These are phyloP conservation scores for Pseudomugil gertrudae DNA, from an alignment of 2,797 vertebrate species.

Conservation along the genomic window DNA sequence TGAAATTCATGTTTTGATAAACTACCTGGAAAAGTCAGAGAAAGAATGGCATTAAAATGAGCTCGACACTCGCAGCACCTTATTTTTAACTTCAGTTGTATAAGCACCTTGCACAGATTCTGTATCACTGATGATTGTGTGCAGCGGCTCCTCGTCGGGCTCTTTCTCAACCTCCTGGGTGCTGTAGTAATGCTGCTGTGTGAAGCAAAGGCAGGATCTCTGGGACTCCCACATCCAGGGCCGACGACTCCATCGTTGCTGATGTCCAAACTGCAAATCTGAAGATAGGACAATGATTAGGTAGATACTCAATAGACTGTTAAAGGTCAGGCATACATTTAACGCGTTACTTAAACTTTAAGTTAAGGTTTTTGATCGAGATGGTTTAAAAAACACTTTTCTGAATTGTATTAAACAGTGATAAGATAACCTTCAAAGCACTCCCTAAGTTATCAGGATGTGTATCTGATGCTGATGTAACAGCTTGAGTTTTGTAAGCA, in stretches of 20 bases:
- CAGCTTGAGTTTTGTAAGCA: background rate
- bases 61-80: background rate
- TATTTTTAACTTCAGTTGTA: background rate
- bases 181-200: conserved; percentile 80
- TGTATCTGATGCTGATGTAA: background rate
- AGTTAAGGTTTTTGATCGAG: background rate
- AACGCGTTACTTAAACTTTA: no score
- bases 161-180: conserved; percentile 84
- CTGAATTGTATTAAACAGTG: background rate
- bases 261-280: conserved; percentile 29
- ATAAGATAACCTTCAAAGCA: background rate
- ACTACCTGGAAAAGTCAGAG: conserved; percentile 77
- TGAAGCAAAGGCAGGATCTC: conserved; percentile 32
- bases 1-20: conserved; percentile 93
- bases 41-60: conserved; percentile 2
- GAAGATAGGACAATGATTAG: background rate
- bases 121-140: conserved; percentile 87
- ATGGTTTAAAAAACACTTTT: background rate
- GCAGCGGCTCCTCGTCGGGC: conserved; percentile 85
- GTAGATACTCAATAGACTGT: no score
- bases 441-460: background rate
- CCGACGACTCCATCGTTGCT: conserved; percentile 35
- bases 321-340: no score
- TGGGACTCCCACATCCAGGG: conserved; percentile 54
- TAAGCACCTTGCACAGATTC: conserved; percentile 88